A percentile compares a stretch with the other conserved stretches of the same genome.
phyloP scores from a whole-genome alignment of 2,888 invertebrate species.

The Amorpha juglandis region DNA sequence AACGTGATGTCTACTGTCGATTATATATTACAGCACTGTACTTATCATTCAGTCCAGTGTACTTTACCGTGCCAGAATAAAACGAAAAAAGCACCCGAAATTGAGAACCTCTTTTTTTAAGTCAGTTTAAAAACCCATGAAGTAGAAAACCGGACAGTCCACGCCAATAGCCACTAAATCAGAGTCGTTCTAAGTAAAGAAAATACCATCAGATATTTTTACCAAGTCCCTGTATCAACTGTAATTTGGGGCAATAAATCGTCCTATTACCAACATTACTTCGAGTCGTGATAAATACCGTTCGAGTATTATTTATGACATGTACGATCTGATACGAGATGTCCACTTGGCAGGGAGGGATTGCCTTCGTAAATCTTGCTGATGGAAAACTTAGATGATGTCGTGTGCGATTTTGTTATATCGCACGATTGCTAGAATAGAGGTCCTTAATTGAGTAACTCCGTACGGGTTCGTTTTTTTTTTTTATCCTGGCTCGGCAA shows the following conservation, averaged over 20 bases:
- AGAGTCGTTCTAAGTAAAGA: neutral
- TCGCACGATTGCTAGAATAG: neutral
- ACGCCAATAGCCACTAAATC: neutral
- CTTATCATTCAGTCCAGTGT: no score
- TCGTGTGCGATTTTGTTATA: conserved; percentile 47
- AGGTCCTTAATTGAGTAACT: no score
- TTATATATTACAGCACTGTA: no score
- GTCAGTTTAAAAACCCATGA: no score
- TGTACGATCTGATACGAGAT: conserved; percentile 77
- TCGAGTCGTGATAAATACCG: conserved; percentile 73
- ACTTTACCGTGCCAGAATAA: no score
- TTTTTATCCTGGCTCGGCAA: no score
- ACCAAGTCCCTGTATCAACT: conserved; percentile 29
- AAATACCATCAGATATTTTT: conserved; percentile 12
- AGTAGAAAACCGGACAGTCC: neutral
- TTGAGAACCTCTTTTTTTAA: no score
- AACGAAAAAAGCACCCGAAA: no score
- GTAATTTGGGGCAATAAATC: conserved; percentile 68
- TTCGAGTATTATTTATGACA: conserved; percentile 76
- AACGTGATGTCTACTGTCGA: no score
- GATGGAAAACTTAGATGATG: conserved; percentile 49
- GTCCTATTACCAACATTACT: conserved; percentile 67
- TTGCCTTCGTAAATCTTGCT: conserved; percentile 74
- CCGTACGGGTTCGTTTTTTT: no score
- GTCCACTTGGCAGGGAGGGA: conserved; percentile 72